phyloP scores from a whole-genome alignment of 2,797 vertebrate species.

The Pygocentrus nattereri region DNA sequence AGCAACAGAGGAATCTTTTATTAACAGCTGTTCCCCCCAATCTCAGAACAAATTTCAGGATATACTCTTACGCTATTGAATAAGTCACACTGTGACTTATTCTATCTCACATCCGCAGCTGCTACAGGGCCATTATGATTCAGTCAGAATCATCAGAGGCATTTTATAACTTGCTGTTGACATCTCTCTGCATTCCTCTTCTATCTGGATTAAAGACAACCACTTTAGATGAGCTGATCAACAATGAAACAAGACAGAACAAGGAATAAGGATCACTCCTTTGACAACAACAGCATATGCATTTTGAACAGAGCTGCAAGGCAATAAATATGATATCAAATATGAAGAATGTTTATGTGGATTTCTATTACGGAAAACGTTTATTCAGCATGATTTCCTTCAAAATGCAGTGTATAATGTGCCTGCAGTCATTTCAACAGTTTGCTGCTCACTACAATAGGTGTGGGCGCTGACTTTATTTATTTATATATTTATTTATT shows the following conservation, averaged over 20 bases:
- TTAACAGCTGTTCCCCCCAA: conserved; percentile 18
- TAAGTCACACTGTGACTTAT: background rate
- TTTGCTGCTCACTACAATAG: no score
- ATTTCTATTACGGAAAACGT: no score
- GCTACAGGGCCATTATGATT: background rate
- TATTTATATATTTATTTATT: no score
- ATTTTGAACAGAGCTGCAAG: no score
- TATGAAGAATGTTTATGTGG: no score
- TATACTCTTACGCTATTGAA: conserved; percentile 20
- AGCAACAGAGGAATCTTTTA: conserved; percentile 48
- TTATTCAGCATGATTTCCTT: no score
- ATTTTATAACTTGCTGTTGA: background rate
- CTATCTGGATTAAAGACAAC: background rate
- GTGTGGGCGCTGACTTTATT: no score
- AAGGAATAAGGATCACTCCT: background rate
- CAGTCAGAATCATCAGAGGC: background rate
- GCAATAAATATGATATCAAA: background rate
- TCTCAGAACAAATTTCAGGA: background rate
- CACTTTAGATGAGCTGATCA: background rate
- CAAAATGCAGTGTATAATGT: no score
- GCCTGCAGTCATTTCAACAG: no score
- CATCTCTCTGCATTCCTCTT: background rate
- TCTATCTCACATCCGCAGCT: conserved; percentile 2
- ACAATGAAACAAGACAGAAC: background rate
- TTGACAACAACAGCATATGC: no score